Percentiles rank a stretch among this genome's conserved stretches.
These are phyloP conservation scores for Meliscaeva auricollis DNA, from an alignment of 2,888 invertebrate genomes.

Conservation along the genomic window DNA sequence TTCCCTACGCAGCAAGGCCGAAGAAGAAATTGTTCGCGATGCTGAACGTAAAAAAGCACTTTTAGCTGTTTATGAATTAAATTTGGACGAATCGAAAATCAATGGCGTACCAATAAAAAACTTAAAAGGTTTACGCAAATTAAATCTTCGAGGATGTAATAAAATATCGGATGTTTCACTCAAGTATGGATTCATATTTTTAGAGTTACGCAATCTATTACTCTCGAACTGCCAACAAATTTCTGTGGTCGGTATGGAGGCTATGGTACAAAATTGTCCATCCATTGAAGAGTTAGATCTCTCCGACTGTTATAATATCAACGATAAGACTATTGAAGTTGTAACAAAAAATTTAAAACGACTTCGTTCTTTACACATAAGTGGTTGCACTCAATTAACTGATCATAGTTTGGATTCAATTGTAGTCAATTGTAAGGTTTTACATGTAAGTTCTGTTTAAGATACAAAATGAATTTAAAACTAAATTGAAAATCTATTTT, in stretches of 20 bases:
- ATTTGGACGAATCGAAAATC: constrained; percentile 78
- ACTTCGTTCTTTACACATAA: constrained; percentile 81
- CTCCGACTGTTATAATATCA: constrained; percentile 88
- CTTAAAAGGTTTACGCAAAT: constrained; percentile 85
- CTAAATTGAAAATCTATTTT: background rate
- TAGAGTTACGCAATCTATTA: constrained; percentile 87
- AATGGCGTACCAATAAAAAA: constrained; percentile 85
- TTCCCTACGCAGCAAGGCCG: constrained; percentile 88
- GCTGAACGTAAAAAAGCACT: constrained; percentile 88
- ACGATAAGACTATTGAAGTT: constrained; percentile 86
- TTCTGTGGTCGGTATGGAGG: constrained; percentile 87
- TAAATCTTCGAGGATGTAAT: constrained; percentile 89
- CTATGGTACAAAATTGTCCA: constrained; percentile 88
- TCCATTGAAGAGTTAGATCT: constrained; percentile 89
- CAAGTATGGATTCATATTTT: constrained; percentile 88
- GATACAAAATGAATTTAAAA: background rate
- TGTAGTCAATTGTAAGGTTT: constrained; percentile 84
- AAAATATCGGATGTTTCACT: constrained; percentile 90
- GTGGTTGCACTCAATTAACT: constrained; percentile 86
- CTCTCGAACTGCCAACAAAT: constrained; percentile 90
- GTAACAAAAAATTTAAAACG: constrained; percentile 84
- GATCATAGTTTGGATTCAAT: constrained; percentile 85
- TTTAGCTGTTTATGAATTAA: constrained; percentile 86
- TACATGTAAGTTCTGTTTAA: constrained; percentile 80
- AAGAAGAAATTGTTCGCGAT: constrained; percentile 89